Conservation (phyloP, 2,113 vertebrate species). For the Ptilonorhynchus violaceus region DNA sequence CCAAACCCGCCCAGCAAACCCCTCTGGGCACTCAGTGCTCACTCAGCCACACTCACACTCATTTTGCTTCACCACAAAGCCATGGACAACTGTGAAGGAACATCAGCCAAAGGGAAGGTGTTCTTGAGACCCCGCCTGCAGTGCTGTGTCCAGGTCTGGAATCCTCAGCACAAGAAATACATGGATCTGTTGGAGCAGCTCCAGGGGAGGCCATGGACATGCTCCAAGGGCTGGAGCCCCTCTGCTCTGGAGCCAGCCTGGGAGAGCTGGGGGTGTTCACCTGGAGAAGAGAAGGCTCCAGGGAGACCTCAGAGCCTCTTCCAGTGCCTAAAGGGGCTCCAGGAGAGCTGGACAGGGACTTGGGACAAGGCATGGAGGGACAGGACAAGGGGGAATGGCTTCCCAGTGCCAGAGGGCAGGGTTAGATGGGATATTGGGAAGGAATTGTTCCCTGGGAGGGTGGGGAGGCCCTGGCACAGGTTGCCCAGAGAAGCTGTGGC, state of each 20-base stretch:
- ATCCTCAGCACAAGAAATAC: background rate
- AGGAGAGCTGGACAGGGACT: background rate
- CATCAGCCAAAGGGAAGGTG: background rate
- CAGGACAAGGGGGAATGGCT: no score
- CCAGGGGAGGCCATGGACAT: accelerated
- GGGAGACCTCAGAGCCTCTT: background rate
- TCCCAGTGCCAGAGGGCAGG: no score
- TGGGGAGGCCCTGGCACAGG: background rate
- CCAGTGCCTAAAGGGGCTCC: background rate
- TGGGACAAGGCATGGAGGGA: background rate
- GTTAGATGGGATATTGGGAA: no score
- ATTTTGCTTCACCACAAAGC: background rate
- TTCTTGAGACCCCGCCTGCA: background rate
- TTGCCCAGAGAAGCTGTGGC: background rate
- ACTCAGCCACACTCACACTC: background rate
- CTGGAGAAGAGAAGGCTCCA: background rate
- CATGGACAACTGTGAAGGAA: background rate
- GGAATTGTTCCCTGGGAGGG: accelerated
- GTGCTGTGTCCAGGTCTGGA: background rate
- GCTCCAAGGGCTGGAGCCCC: background rate
- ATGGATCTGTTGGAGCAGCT: background rate
- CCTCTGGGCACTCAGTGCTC: no score
- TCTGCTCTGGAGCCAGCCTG: background rate
- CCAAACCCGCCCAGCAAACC: background rate
- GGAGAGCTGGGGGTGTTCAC: background rate